These are phyloP conservation scores for Stratiomys singularior DNA, from an alignment of 2,888 invertebrate genomes.

Conservation along the genomic window DNA sequence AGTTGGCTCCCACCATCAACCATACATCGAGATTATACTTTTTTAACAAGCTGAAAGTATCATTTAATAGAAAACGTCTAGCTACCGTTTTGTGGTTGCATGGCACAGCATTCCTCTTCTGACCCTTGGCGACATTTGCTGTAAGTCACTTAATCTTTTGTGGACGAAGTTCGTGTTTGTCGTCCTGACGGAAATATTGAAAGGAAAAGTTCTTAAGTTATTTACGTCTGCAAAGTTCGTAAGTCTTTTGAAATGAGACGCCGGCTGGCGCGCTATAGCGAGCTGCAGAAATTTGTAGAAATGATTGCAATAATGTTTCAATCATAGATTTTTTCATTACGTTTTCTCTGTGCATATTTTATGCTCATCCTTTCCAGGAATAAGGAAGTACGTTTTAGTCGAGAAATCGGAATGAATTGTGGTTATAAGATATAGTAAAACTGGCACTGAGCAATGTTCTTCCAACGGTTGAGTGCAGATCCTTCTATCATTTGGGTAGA, in stretches of 20 bases:
- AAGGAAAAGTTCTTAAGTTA: conserved; percentile 45
- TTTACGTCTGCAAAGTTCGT: conserved; percentile 40
- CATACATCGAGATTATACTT: neutral
- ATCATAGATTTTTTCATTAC: conserved; percentile 17
- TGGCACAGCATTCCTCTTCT: neutral
- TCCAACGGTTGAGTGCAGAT: too few relatives aligned
- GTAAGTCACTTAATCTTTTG: conserved; percentile 4
- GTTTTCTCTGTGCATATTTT: neutral
- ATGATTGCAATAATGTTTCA: conserved; percentile 38
- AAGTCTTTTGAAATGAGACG: conserved; percentile 16
- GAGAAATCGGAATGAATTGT: too few relatives aligned
- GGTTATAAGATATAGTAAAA: too few relatives aligned
- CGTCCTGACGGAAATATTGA: conserved; percentile 34
- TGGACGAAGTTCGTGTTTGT: conserved; percentile 20
- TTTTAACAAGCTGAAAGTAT: neutral
- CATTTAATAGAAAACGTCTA: neutral
- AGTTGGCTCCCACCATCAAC: neutral
- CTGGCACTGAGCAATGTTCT: too few relatives aligned
- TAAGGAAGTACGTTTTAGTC: too few relatives aligned
- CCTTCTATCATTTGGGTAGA: too few relatives aligned
- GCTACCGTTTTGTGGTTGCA: neutral
- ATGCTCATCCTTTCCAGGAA: too few relatives aligned
- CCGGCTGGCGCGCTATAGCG: neutral
- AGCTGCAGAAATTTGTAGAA: neutral
- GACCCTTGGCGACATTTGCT: neutral